phyloP scores from a whole-genome alignment of 2,113 vertebrate genomes.

The Triplophysa siluroides region DNA sequence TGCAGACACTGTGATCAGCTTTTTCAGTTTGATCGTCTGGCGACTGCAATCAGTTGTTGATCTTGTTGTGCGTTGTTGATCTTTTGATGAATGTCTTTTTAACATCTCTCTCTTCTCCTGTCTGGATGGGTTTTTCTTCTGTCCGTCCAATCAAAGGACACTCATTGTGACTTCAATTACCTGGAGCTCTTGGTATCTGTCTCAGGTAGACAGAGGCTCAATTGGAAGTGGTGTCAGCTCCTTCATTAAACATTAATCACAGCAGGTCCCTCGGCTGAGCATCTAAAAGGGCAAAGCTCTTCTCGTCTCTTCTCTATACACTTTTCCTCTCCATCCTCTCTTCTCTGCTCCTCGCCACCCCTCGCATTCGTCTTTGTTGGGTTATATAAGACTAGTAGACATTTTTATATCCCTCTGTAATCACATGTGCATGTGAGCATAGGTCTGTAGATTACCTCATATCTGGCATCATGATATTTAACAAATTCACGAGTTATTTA shows the following conservation, averaged over 20 bases:
- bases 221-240: slow-evolving; percentile 43
- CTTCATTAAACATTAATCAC: slow-evolving; percentile 54
- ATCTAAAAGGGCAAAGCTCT: slow-evolving; percentile 44
- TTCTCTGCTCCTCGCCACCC: background rate
- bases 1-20: background rate
- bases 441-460: slow-evolving; percentile 36
- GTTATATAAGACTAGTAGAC: slow-evolving; percentile 27
- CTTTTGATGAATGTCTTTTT: background rate
- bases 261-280: slow-evolving; percentile 35
- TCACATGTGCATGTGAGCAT: slow-evolving; percentile 36
- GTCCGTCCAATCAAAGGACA: slow-evolving; percentile 17
- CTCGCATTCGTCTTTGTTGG: background rate
- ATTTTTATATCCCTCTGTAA: background rate
- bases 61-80: background rate
- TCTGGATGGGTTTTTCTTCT: slow-evolving; percentile 2
- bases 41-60: background rate
- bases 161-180: slow-evolving; percentile 44
- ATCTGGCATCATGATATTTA: slow-evolving; percentile 43
- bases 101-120: background rate
- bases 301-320: background rate
- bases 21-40: background rate
- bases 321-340: background rate
- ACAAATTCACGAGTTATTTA: slow-evolving; percentile 47
- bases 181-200: slow-evolving; percentile 31
- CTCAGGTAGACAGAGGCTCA: slow-evolving; percentile 36